A percentile compares a stretch with the other conserved stretches of the same genome.
Evolutionary conservation across 2,888 invertebrate genomes (phyloP).

Genomic region (Drosophila hamatofila): DNA sequence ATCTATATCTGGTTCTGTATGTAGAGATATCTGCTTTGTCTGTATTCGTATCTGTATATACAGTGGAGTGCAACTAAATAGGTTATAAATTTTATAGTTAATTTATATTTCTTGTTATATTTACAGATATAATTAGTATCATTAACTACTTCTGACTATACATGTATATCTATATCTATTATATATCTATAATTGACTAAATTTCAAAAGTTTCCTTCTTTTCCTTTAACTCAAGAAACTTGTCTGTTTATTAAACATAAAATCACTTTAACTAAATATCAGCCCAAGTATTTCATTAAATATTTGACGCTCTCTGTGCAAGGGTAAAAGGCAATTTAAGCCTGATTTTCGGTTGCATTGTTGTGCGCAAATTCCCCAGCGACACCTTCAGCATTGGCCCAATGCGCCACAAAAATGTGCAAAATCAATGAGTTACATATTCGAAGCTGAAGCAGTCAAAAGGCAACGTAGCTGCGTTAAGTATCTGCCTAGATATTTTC

Average conservation of each 20-base stretch:
- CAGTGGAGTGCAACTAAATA: no score
- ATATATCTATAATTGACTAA: background rate
- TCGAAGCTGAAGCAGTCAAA: slow-evolving; percentile 28
- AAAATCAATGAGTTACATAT: slow-evolving; percentile 51
- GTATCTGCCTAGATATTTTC: slow-evolving; percentile 38
- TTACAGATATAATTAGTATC: no score
- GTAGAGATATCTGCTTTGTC: background rate
- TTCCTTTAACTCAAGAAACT: background rate
- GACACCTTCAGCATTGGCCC: slow-evolving; percentile 43
- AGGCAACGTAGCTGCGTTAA: slow-evolving; percentile 41
- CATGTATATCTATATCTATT: background rate
- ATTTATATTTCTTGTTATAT: no score
- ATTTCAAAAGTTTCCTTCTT: background rate
- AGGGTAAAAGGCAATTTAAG: slow-evolving; percentile 21
- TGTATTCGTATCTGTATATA: no score
- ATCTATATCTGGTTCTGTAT: background rate
- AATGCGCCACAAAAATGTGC: slow-evolving; percentile 50
- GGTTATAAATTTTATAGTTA: no score
- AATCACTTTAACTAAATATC: slow-evolving; percentile 5
- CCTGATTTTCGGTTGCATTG: slow-evolving; percentile 22
- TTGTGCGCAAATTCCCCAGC: slow-evolving; percentile 32
- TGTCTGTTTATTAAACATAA: background rate
- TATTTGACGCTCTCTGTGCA: slow-evolving; percentile 7
- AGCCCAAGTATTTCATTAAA: slow-evolving; percentile 30
- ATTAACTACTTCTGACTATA: no score